Evolutionary conservation across 2,113 vertebrate species (phyloP), one percentile per base, ranked within the genome.

Genomic region (Onychorhynchus coronatus): DNA sequence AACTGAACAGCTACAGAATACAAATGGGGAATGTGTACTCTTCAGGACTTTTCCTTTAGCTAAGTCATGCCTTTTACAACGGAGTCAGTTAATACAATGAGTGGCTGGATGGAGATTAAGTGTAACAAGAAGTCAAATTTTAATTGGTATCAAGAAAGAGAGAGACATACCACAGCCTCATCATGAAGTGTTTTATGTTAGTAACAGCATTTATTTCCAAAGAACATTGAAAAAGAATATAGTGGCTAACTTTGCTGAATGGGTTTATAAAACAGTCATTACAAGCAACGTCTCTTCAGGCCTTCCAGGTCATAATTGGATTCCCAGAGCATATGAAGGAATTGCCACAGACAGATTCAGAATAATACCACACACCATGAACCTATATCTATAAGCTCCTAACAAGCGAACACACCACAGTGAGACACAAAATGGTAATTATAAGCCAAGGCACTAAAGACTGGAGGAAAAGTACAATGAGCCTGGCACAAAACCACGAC

Each of bases 331-430:
- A 80, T 9, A 62, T 0, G 0, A 81, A 77, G 59, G 47, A 84
- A 44, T 44, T 94, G 82, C 41, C 87, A 93, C 94, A 96, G 91
- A 93, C 87, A 94, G 52, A 75, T 91, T 96, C 87, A 91, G 82
- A 97, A 93, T 87, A 96, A 95, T 91, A 80, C 88, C 72, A 53
- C 76, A 89, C 86, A 82, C 53, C 37, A 75, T 71, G 62, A 91
- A 67, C 66, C 91, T 94, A 96, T n/a, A 59, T 88, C 93, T 97
- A 96, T n/a, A 88, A 95, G 91, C 93, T 91, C 75, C 72, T 96
- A 96, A 88, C 42, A 97, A 94, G 93, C 83, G 94, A 91, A 85
- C 83, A 94, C 89, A 85, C 42, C 89, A 89, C 89, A 91, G 68
- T 25, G 13, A 82, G 39, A 92, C 86, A 93, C 78, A 61, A 8